phyloP scores from a whole-genome alignment of 2,113 vertebrate genomes.

The Coregonus clupeaformis region DNA sequence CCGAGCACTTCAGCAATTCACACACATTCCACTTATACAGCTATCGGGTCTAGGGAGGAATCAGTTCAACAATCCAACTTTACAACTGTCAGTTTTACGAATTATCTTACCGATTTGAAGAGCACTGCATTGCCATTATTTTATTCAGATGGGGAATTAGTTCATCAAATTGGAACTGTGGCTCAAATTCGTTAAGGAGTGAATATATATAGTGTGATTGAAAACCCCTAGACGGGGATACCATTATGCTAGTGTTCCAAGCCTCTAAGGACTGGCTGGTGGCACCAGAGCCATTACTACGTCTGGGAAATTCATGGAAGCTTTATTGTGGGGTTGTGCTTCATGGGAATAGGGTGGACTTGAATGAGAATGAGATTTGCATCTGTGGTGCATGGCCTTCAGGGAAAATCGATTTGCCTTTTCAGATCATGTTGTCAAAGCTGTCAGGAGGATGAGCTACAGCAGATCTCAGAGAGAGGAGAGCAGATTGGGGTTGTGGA shows the following conservation, averaged over 20 bases:
- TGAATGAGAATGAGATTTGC: too few species aligned
- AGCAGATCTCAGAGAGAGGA: constrained; percentile 23
- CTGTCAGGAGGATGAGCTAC: constrained; percentile 38
- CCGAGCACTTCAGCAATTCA: constrained; percentile 18
- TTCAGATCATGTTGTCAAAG: constrained; percentile 65
- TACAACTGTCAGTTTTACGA: constrained; percentile 69
- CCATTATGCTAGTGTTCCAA: constrained; percentile 57
- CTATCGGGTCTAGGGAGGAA: constrained; percentile 50
- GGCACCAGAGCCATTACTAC: constrained; percentile 55
- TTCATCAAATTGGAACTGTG: constrained; percentile 72
- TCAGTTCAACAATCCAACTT: constrained; percentile 72
- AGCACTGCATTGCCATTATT: constrained; percentile 74
- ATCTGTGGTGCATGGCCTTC: constrained; percentile 16
- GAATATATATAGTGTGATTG: constrained; percentile 54
- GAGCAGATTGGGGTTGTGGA: neutral
- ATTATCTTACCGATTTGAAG: constrained; percentile 70
- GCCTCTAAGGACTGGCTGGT: constrained; percentile 56
- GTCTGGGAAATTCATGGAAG: constrained; percentile 43
- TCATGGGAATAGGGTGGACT: constrained; percentile 48
- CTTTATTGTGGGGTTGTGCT: constrained; percentile 61
- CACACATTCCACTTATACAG: constrained; percentile 65
- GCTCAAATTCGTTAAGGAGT: constrained; percentile 73
- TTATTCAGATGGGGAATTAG: constrained; percentile 47
- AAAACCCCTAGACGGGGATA: constrained; percentile 66
- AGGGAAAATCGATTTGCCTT: constrained; percentile 69